Evolutionary conservation across 2,888 invertebrate genomes (phyloP).

Genomic region (Spilosoma lubricipeda): DNA sequence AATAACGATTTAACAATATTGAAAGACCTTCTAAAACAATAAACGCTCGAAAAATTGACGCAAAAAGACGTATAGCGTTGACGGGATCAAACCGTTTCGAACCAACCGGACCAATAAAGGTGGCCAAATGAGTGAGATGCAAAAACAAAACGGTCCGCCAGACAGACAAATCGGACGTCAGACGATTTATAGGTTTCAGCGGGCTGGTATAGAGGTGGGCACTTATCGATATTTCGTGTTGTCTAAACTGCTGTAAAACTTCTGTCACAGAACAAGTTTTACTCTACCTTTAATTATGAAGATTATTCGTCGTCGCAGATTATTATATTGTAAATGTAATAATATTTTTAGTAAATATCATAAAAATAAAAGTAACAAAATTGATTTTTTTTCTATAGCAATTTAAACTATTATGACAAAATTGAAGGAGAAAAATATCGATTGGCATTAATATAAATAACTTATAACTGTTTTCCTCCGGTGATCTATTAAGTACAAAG

Average conservation of each 20-base stretch:
- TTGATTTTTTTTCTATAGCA: too few species aligned
- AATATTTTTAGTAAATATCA: too few species aligned
- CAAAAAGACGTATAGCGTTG: conserved; percentile 30
- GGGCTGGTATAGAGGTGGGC: conserved; percentile 31
- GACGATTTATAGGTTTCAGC: conserved; percentile 54
- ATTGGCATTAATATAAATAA: too few species aligned
- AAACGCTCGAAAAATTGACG: conserved; percentile 31
- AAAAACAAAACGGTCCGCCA: conserved; percentile 55
- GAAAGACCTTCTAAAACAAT: conserved; percentile 40
- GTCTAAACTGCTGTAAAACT: background rate
- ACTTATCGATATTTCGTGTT: conserved; percentile 23
- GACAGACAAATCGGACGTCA: conserved; percentile 52
- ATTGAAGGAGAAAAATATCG: too few species aligned
- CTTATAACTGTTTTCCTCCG: too few species aligned
- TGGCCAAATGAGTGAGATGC: conserved; percentile 59
- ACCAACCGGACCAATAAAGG: conserved; percentile 48
- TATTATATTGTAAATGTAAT: background rate
- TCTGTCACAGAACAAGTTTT: background rate
- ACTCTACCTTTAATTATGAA: background rate
- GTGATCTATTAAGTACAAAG: background rate
- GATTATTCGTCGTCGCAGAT: too few species aligned
- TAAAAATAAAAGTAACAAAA: too few species aligned
- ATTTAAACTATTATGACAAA: too few species aligned
- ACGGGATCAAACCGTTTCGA: conserved; percentile 44
- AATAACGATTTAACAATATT: conserved; percentile 11